Base-by-base conservation (phyloP, 2,888 invertebrate species). In the Hirtodrosophila alboralis region DNA sequence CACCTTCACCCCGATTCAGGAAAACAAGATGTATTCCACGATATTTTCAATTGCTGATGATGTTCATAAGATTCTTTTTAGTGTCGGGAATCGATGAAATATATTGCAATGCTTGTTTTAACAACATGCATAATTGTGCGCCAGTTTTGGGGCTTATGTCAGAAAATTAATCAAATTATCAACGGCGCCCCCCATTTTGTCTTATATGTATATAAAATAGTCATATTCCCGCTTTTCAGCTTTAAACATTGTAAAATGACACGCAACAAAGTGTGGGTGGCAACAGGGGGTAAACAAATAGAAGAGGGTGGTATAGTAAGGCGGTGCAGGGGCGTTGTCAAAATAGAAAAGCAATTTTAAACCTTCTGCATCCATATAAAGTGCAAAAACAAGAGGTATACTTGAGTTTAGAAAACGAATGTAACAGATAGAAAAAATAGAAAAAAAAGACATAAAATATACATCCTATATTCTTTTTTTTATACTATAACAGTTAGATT, bases 131-230 rank as follows among this genome's bases (percentile, higher is more conserved):
- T 16, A 18, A 4, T 2, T 37, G 2, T 27, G 36, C n/a, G 14
- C 43, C 7, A 43, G 38, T 48, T 56, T 37, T 43, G 40, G 36
- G n/a, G 18, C 18, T 49, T 43, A 48, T 54, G 64, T 71, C n/a
- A 48, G 14, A 33, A 52, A 57, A 84, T 84, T 69, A 80, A 76
- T 80, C 59, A 84, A 64, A 61, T 64, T 68, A 65, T 51, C 60
- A 38, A 64, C 41, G n/a, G 23, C 27, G 14, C 1, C 18, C 18
- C 12, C 18, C 12, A 10, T 5, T 8, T 3, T 9, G 9, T 5
- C 13, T 9, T 56, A 6, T 18, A 21, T 54, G 9, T 13, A 30
- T 21, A 10, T 13, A 2, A 8, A 27, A 47, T 26, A 52, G 52
- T 10, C 45, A 65, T 58, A 45, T 49, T 36, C 6, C 5, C 43